Conservation (phyloP, 35 echinoderm and acorn worm species). For the Apostichopus californicus region DNA sequence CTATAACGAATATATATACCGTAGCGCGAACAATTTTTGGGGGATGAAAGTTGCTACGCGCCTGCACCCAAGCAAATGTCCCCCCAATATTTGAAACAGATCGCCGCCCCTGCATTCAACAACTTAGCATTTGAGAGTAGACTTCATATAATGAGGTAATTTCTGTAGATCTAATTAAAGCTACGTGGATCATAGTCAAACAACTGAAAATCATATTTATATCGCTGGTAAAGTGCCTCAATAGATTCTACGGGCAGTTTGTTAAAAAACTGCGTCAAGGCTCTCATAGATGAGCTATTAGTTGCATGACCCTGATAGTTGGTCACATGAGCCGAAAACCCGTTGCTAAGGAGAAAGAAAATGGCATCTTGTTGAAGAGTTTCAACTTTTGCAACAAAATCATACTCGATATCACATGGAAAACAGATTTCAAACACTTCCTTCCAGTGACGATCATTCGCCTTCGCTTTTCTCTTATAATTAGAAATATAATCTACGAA, state of each 20-base stretch:
- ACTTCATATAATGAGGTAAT: not conserved
- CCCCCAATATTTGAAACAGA: too few relatives aligned
- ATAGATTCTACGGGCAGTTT: constrained; percentile 13
- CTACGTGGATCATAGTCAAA: constrained; percentile 33
- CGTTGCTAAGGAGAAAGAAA: constrained; percentile 26
- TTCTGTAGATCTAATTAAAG: not conserved
- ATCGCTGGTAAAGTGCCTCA: constrained; percentile 31
- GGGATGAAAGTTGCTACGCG: too few relatives aligned
- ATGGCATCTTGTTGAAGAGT: constrained; percentile 54
- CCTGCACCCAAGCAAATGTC: too few relatives aligned
- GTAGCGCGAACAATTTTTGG: too few relatives aligned
- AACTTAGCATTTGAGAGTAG: too few relatives aligned
- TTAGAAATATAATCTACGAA: constrained; percentile 57
- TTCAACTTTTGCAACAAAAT: constrained; percentile 71
- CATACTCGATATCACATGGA: constrained; percentile 72
- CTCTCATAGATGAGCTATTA: constrained; percentile 23
- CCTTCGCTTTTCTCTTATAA: not conserved
- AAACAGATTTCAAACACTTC: constrained; percentile 58
- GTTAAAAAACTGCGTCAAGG: not conserved
- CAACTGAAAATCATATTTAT: constrained; percentile 45
- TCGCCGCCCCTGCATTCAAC: too few relatives aligned
- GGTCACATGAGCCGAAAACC: not conserved
- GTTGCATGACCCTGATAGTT: constrained; percentile 7
- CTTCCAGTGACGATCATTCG: constrained; percentile 58
- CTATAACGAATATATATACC: too few relatives aligned